Evolutionary conservation across 2,888 invertebrate species (phyloP), one percentile per base, ranked within the genome.

Genomic region (Bellardia pandia): DNA sequence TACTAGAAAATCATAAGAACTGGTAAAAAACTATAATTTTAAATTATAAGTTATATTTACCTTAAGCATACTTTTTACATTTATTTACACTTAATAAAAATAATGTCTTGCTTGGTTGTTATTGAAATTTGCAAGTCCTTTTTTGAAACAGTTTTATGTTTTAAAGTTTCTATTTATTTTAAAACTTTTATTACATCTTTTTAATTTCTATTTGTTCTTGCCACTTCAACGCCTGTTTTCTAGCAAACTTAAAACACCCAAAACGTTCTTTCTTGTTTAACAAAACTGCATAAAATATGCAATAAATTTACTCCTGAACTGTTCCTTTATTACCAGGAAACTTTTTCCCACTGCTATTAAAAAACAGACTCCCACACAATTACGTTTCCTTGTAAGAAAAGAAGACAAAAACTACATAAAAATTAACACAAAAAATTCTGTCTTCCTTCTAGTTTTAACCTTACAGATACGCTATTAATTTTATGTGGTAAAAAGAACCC

Each of bases 391-490:
- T 6, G 11, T 3, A 45, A 45, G 2, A 9, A 45, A 11, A 9
- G 30, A 40, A 37, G 56, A 37, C 3, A 16, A 45, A 66, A 53
- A 51, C 14, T 9, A 4, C 3, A 23, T 2, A 23, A 45, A 66
- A 66, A 23, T 16, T 64, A 40, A 64, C 30, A 51, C 3, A 37
- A 37, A 1, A 1, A 6, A 6, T 37, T 1, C 37, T 37, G 6
- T 37, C 4, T 6, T 6, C 37, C 4, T 37, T 45, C 13, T 11
- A 45, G 13, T 45, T 45, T 45, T 3, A 66, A 68, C 78, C 79
- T 74, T 69, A 75, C 74, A 60, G 68, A n/a, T 85, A 85, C 60
- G 79, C 85, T 62, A 85, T 85, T 85, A 74, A 45, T 79, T 79
- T 71, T 40, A 8, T 51, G n/a, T 3, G 62, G 53, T 79, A 74